phyloP scores from a whole-genome alignment of 2,888 invertebrate genomes.

The Ischnus inquisitorius region DNA sequence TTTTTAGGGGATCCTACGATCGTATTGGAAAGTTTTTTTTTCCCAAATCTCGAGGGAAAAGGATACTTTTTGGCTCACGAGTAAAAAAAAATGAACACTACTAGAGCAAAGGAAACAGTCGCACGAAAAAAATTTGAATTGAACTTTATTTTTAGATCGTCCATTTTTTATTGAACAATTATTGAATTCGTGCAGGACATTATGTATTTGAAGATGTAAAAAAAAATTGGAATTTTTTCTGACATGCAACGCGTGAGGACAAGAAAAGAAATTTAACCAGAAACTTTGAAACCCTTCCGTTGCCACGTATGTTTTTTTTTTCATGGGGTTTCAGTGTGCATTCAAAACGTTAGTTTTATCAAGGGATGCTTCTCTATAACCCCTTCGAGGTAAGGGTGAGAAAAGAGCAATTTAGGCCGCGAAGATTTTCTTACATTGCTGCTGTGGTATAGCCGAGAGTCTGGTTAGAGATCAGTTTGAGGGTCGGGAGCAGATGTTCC shows the following conservation, averaged over 20 bases:
- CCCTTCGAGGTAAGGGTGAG: constrained; percentile 11
- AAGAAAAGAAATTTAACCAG: no score
- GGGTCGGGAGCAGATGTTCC: constrained; percentile 58
- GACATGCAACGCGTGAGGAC: no score
- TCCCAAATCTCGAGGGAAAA: background rate
- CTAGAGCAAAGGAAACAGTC: background rate
- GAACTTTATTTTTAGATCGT: background rate
- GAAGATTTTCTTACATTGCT: constrained; percentile 36
- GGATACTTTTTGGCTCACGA: constrained; percentile 1
- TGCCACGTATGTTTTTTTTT: background rate
- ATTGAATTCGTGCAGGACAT: no score
- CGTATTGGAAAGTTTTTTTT: constrained; percentile 3
- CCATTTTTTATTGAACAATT: no score
- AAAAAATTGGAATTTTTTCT: no score
- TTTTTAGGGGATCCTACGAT: constrained; percentile 8
- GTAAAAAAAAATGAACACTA: background rate
- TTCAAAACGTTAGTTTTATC: background rate
- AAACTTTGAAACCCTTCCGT: no score
- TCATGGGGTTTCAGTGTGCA: background rate
- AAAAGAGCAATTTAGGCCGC: background rate
- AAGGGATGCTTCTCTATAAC: background rate
- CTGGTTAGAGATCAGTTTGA: constrained; percentile 19
- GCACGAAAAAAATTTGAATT: background rate
- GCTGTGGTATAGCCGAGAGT: background rate
- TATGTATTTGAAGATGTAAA: no score